Evolutionary conservation across 2,888 invertebrate genomes (phyloP), one percentile per base, ranked within the genome.

Genomic region (Andrena haemorrhoa): DNA sequence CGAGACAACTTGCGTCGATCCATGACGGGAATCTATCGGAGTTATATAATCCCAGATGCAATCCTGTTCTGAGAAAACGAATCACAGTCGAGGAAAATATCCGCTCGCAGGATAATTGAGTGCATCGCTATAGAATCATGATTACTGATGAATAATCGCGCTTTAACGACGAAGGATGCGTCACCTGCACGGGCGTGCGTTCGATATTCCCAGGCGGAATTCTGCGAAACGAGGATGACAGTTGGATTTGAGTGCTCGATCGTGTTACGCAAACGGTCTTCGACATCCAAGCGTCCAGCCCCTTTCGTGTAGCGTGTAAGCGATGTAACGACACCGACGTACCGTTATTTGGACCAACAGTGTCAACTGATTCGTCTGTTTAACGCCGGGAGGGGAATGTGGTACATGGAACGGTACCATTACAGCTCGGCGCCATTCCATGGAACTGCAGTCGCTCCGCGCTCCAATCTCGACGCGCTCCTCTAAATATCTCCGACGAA

Each of bases 341-440:
- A 84, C 89, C 89, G 89, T 89, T 89, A 87, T 75, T 80, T 85
- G 86, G 85, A 73, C 81, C 82, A 68, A 33, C 77, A 83, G 81
- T 85, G 83, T 85, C 85, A 83, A 81, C 80, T 60, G 78, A 79
- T 83, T 76, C 85, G 83, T 85, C 83, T 81, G 76, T 80, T 73
- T 75, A 72, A 68, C 83, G 76, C 75, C 71, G 74, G 31, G 8
- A 41, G 41, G 79, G 78, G 79, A 85, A 89, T 89, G 86, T 89
- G 85, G 87, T 88, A 89, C 89, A 82, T 71, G 68, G 82, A 89
- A 89, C 88, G 89, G 89, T 89, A 89, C 84, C 80, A 80, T 76
- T 88, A 84, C 75, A 85, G 82, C 64, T n/a, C 26, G 70, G 8
- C 8, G 51, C 61, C 75, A 51, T 60, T 64, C 75, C 61, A 74